Evolutionary conservation across 2,888 invertebrate species (phyloP).

Genomic region (Exephanes ischioxanthus): DNA sequence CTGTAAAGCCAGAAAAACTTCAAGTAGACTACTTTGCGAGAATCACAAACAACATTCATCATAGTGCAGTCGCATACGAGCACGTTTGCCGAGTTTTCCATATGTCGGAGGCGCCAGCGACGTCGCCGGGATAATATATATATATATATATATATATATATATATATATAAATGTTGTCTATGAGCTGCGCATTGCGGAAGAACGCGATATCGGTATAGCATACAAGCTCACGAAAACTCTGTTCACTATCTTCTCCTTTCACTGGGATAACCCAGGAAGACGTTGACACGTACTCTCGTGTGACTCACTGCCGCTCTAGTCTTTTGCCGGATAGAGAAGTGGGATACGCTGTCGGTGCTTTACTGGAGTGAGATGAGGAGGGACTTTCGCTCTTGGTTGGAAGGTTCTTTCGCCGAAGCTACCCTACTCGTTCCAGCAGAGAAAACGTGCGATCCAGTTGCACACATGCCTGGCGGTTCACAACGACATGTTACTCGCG

Average conservation of each 20-base stretch:
- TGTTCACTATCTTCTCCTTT: slow-evolving; percentile 18
- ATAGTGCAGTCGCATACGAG: slow-evolving; percentile 34
- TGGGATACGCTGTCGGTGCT: slow-evolving; percentile 17
- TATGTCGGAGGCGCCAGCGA: slow-evolving; percentile 35
- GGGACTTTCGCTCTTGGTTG: slow-evolving; percentile 27
- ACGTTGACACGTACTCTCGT: slow-evolving; percentile 48
- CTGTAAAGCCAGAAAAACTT: slow-evolving; percentile 50
- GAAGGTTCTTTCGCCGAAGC: slow-evolving; percentile 21
- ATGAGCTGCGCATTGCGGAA: slow-evolving; percentile 63
- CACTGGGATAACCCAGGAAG: slow-evolving; percentile 36
- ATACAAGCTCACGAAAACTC: neutral
- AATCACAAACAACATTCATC: slow-evolving; percentile 48
- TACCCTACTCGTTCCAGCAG: slow-evolving; percentile 25
- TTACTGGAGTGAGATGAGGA: slow-evolving; percentile 23
- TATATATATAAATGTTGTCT: slow-evolving; percentile 30
- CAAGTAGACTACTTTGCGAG: slow-evolving; percentile 52
- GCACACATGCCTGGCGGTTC: slow-evolving; percentile 16
- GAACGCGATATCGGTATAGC: slow-evolving; percentile 41
- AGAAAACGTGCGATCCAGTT: slow-evolving; percentile 40
- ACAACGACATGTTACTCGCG: slow-evolving; percentile 21
- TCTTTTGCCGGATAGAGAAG: slow-evolving; percentile 5
- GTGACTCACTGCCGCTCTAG: slow-evolving; percentile 38
- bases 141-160: neutral
- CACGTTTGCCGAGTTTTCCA: slow-evolving; percentile 50
- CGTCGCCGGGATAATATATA: slow-evolving; percentile 3